Evolutionary conservation across 1,140 invertebrate species (phyloP).

Genomic region (Neodiprion lecontei): DNA sequence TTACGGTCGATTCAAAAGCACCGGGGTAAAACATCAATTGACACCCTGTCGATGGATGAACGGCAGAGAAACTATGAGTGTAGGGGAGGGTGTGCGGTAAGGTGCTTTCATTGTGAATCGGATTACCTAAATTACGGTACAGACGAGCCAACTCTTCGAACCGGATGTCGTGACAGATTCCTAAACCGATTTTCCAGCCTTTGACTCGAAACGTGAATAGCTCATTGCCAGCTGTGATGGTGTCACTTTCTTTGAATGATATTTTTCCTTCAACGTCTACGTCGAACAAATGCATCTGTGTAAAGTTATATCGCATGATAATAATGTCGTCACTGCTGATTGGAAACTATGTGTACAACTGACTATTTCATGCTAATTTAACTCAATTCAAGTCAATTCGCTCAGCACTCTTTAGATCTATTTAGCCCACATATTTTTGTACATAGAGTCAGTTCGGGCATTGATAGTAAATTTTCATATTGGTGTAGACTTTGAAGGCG

Average conservation of each 20-base stretch:
- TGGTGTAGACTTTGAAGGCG: no score
- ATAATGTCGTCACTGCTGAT: no score
- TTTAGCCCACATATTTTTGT: no score
- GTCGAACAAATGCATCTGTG: constrained; percentile 91
- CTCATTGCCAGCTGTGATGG: constrained; percentile 76
- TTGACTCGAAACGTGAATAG: constrained; percentile 79
- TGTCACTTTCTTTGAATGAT: constrained; percentile 92
- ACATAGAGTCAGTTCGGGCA: no score
- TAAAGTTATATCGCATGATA: constrained; percentile 19
- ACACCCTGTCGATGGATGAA: constrained; percentile 67
- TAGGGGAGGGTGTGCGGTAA: no score
- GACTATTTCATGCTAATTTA: no score
- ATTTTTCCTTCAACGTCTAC: constrained; percentile 94
- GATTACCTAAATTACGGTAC: constrained; percentile 76
- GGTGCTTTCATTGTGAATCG: neutral
- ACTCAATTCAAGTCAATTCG: no score
- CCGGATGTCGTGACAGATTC: constrained; percentile 94
- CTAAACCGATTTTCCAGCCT: constrained; percentile 83
- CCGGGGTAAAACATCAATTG: constrained; percentile 89
- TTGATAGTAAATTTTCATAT: no score
- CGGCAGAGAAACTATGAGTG: no score
- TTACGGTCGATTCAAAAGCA: constrained; percentile 91
- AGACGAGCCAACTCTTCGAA: constrained; percentile 89
- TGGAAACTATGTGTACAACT: no score
- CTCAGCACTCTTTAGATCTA: no score